Conservation (phyloP, 2,797 vertebrate species). For the Malacoraja senta region DNA sequence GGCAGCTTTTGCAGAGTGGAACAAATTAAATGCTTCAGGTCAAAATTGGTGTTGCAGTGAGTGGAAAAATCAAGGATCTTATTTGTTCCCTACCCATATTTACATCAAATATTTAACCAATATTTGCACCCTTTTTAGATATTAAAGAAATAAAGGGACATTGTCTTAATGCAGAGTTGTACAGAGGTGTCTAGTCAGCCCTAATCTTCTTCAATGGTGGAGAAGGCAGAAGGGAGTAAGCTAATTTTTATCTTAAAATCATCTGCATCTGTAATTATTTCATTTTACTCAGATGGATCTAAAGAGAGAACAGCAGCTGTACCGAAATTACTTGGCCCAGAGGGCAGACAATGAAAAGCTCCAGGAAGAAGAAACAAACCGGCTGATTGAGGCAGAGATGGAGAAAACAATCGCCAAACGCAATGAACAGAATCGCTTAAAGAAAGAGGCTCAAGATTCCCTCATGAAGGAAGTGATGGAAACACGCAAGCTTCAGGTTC, state of each 20-base stretch:
- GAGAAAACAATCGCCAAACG: conserved; percentile 54
- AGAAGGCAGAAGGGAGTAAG: neutral
- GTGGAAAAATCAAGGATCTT: neutral
- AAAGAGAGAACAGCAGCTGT: conserved; percentile 63
- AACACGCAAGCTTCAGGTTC: conserved; percentile 64
- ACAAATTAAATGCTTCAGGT: no score
- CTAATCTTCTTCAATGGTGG: no score
- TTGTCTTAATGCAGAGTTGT: no score
- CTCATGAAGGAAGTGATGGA: conserved; percentile 70
- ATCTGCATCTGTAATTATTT: neutral
- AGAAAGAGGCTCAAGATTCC: conserved; percentile 60
- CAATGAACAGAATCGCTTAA: conserved; percentile 51
- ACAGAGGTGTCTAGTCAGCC: no score
- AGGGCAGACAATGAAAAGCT: conserved; percentile 58
- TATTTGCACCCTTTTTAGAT: neutral
- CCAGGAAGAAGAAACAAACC: conserved; percentile 61
- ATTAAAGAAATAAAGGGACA: no score
- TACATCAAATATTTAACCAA: neutral
- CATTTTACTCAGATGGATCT: conserved; percentile 57
- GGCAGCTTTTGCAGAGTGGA: no score
- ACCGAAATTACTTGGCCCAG: conserved; percentile 62
- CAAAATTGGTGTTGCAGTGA: neutral
- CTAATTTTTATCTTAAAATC: neutral
- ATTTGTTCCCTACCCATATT: neutral
- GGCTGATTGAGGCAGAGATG: conserved; percentile 59